Base-by-base conservation (phyloP, 2,797 vertebrate species). In the Paedocypris micromegethes region DNA sequence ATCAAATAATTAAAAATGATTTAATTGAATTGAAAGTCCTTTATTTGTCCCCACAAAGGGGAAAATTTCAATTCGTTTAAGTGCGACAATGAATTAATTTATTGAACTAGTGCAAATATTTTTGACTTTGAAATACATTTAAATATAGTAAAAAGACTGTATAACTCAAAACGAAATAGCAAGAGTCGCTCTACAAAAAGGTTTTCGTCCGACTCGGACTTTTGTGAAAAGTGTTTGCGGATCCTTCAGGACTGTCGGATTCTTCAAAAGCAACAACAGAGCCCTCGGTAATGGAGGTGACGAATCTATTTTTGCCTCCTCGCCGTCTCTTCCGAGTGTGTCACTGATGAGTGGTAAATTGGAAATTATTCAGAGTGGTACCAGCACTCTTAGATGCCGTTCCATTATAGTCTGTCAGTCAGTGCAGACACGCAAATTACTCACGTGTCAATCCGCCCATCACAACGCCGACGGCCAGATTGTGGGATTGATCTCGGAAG, bases 341-440 rank as follows among this genome's bases (percentile, higher is more conserved):
- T 89, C 88, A 88, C 85, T 91, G 91, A 94, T 90, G 90, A 92
- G 90, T 85, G 87, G 88, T 89, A 90, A 93, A 91, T 92, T 92
- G 93, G 91, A 94, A 92, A 93, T 90, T 88, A 91, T 90, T 90
- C 89, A 79, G 81, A 86, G 89, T 86, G 83, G 84, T 85, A 90
- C 85, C 84, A 78, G 88, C 85, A 85, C 78, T 80, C 84, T 83
- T 72, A 86, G 88, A 89, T 88, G 90, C 88, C 86, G 89, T 89
- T 88, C 87, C 83, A 89, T 93, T 91, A 92, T 88, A 84, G 85
- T 80, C 86, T 84, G 90, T 91, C 93, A 93, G 86, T 95, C 91
- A 93, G 82, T 58, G 81, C 78, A 84, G 90, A 92, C 86, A 83
- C 84, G 88, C 87, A 88, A 92, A 91, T 92, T 89, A 92, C 90